Base-by-base conservation (phyloP, 2,113 vertebrate species). In the Nannospalax galili region DNA sequence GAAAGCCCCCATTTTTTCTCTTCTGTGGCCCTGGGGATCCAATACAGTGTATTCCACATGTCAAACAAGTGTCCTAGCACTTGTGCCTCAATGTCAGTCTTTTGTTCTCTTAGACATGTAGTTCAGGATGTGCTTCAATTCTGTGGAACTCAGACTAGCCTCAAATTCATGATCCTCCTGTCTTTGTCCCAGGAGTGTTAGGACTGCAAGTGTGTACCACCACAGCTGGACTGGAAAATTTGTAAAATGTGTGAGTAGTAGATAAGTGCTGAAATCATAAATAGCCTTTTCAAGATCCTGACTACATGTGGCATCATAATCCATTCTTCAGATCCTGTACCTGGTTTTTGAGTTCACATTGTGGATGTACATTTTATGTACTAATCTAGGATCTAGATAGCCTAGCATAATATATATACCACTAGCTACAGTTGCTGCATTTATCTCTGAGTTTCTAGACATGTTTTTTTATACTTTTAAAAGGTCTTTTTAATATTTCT, bases 241-340 rank as follows among this genome's bases (percentile, higher is more conserved):
- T 94, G 92, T 64, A 11, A 74, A 90, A 85, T 84, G 58, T 93
- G 14, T 65, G 32, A 20, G 26, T 77, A 72, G 65, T 77, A 72
- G 65, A 65, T 77, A 88, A 12, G 22, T 65, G 35, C 42, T 82
- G 24, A 91, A 95, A 94, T 85, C 81, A 85, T 12, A 42, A 48
- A 56, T 30, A 81, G 4, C 42, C 30, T 84, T 86, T 96, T 86
- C 19, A 37, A 77, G 17, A 73, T 45, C 19, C 37, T 84, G 15
- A 0, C 9, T 90, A 16, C 37, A 26, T 0, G 1, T 81, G 56
- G 22, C 19, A 69, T 62, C 28, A 12, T 17, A 62, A n/a, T 81
- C 5, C 2, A 17, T 73, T 92, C 8, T 81, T 72, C 20, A 60
- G 64, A 91, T 64, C 4, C 37, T 56, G 0, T 40, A 48, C 6